phyloP scores from a whole-genome alignment of 2,888 invertebrate species.

The Panopea generosa region DNA sequence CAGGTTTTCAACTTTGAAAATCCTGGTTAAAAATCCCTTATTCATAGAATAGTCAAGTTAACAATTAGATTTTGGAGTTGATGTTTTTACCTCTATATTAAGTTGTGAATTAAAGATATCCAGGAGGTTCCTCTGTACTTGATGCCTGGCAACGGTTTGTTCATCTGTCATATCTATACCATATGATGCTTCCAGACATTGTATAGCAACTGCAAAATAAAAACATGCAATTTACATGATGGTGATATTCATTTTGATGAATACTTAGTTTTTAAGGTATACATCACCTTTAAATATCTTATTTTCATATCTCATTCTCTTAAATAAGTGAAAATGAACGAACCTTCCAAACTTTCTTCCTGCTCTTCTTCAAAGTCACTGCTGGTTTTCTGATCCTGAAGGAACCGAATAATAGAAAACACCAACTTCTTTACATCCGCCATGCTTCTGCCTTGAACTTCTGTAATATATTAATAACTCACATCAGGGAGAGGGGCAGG shows the following conservation, averaged over 20 bases:
- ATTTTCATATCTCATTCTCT: no score
- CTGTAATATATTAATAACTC: no score
- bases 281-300: no score
- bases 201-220: conserved; percentile 91
- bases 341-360: conserved; percentile 92
- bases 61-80: no score
- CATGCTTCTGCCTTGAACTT: conserved; percentile 56
- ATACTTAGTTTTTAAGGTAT: conserved; percentile 2
- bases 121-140: conserved; percentile 84
- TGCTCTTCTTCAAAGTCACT: conserved; percentile 85
- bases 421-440: conserved; percentile 84
- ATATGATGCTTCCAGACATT: conserved; percentile 97
- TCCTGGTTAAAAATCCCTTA: no score
- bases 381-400: conserved; percentile 85
- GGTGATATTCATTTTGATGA: no score
- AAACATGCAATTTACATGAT: no score
- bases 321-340: no score
- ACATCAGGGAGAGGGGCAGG: no score
- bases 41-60: no score
- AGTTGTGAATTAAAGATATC: conserved; percentile 85
- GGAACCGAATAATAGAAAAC: conserved; percentile 86
- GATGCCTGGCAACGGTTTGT: conserved; percentile 76
- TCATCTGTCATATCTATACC: conserved; percentile 87
- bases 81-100: conserved; percentile 72
- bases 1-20: no score